A percentile compares a stretch with the other conserved stretches of the same genome.
phyloP scores from a whole-genome alignment of 2,113 vertebrate species.

The Gadus macrocephalus region DNA sequence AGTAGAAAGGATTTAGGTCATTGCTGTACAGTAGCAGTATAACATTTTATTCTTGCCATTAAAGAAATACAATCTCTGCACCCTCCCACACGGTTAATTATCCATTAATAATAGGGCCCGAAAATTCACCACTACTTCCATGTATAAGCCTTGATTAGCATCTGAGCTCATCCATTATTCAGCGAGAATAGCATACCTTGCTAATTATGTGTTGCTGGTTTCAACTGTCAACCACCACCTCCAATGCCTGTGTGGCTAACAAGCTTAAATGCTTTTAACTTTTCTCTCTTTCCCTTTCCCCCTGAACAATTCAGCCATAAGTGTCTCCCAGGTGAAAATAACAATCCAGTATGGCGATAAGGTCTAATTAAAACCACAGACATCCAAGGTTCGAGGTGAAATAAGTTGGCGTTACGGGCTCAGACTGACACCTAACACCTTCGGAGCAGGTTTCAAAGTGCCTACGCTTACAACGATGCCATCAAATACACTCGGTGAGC shows the following conservation, averaged over 20 bases:
- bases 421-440: constrained; percentile 49
- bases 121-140: constrained; percentile 23
- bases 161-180: constrained; percentile 66
- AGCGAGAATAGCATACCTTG: constrained; percentile 45
- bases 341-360: constrained; percentile 32
- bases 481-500: constrained; percentile 35
- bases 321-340: constrained; percentile 55
- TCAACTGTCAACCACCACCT: constrained; percentile 50
- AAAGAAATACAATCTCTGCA: constrained; percentile 30
- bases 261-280: constrained; percentile 59
- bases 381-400: constrained; percentile 35
- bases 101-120: constrained; percentile 51
- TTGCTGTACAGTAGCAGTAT: constrained; percentile 34
- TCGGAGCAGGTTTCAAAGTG: constrained; percentile 58
- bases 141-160: constrained; percentile 55
- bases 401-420: constrained; percentile 42
- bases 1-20: constrained; percentile 35
- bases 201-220: constrained; percentile 49
- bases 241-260: constrained; percentile 48
- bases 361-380: constrained; percentile 52
- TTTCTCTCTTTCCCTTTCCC: constrained; percentile 32
- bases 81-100: constrained; percentile 52
- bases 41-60: constrained; percentile 40
- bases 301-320: constrained; percentile 43
- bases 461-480: constrained; percentile 47